Evolutionary conservation across 2,888 invertebrate species (phyloP).

Genomic region (Macrostomum cliftonense): DNA sequence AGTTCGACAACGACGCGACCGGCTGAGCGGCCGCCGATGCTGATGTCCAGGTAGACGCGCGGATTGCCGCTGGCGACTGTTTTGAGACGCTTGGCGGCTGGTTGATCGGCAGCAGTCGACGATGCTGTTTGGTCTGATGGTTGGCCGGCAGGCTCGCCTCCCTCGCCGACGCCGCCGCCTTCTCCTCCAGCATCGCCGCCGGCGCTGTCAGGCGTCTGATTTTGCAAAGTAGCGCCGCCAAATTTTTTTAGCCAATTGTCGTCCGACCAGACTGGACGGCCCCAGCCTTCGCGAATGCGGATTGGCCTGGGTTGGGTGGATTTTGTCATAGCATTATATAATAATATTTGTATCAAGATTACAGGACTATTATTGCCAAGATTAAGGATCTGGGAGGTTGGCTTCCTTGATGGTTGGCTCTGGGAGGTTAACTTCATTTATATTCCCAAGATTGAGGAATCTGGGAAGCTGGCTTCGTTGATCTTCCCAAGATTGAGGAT

Average conservation of each 20-base stretch:
- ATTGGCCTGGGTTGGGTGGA: conserved; percentile 2
- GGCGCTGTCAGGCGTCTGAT: conserved; percentile 16
- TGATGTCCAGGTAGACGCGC: conserved; percentile 85
- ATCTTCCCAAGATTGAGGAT: too few relatives aligned
- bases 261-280: conserved; percentile 67
- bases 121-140: background rate
- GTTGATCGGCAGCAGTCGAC: background rate
- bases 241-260: conserved; percentile 94
- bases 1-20: conserved; percentile 80
- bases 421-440: too few relatives aligned
- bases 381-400: too few relatives aligned
- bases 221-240: conserved; percentile 58
- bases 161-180: background rate
- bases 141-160: background rate
- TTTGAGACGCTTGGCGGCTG: too few relatives aligned
- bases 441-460: too few relatives aligned
- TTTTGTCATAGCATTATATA: background rate
- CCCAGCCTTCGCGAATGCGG: conserved; percentile 11
- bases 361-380: background rate
- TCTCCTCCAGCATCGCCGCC: conserved; percentile 11
- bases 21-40: conserved; percentile 64
- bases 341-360: background rate
- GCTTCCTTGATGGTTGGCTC: too few relatives aligned
- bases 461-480: too few relatives aligned
- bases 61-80: conserved; percentile 21